Base-by-base conservation (phyloP, 2,888 invertebrate genomes). In the Tachina fera region DNA sequence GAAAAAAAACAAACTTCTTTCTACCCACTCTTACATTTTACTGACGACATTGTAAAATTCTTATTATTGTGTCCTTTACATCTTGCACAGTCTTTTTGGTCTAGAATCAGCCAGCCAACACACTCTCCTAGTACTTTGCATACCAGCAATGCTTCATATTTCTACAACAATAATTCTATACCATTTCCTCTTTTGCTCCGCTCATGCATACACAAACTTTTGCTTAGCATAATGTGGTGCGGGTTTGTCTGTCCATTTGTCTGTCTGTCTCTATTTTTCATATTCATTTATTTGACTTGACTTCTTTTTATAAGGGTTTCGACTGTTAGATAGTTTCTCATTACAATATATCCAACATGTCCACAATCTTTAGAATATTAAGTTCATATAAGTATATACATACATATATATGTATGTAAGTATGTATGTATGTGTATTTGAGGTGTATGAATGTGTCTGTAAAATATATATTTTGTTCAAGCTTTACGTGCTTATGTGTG, bases 61-160 rank as follows among this genome's bases (percentile, higher is more conserved):
- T 86, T 86, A 79, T 86, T 86, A 79, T 79, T 86, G 61, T 86
- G 75, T 83, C 75, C 75, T 79, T 76, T 77, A 60, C 49, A 77
- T 83, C 83, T 83, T 83, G 10, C 41, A 45, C 65, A 39, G 58
- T 72, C 83, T 77, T 77, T 72, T 65, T 77, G 41, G n/a, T 22
- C 56, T 16, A 51, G 39, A 49, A 58, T 47, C 49, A 65, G 41
- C 43, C 10, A 70, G 31, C 31, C 31, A 70, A 19, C 41, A 43
- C 58, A 19, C 14, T 65, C 31, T 56, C 60, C 53, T 77, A 43
- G 14, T 14, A n/a, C 10, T 53, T 58, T 61, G 22, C 13, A 16
- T 22, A 11, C 31, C 31, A 31, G 31, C 31, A 6, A 41, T 51
- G 39, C 60, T 68, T 71, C 31, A 31, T 76, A 70, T 71, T 60